Conservation (phyloP, 2,888 invertebrate genomes). For the Tubiluchus corallicola region DNA sequence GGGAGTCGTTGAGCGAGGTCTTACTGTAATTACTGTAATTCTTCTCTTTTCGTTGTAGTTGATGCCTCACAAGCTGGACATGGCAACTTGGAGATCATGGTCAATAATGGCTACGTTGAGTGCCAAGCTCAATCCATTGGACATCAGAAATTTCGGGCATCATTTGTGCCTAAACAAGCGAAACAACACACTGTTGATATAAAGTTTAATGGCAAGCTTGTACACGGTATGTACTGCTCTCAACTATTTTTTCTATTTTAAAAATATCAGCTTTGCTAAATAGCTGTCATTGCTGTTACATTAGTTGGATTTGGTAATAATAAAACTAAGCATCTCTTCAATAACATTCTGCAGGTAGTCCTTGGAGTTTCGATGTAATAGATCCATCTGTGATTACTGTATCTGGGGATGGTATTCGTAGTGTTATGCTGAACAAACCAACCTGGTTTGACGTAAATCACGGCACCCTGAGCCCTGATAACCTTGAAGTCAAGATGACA, state of each 20-base stretch:
- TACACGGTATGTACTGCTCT: slow-evolving; percentile 25
- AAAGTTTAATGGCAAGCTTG: slow-evolving; percentile 52
- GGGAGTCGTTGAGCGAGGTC: no score
- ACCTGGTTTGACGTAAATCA: neutral
- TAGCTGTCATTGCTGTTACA: no score
- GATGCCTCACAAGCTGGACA: slow-evolving; percentile 90
- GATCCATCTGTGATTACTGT: neutral
- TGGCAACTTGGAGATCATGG: slow-evolving; percentile 83
- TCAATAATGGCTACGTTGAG: slow-evolving; percentile 82
- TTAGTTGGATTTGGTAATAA: no score
- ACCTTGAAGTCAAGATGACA: neutral
- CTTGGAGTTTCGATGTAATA: neutral
- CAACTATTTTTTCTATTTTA: neutral
- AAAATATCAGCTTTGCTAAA: no score
- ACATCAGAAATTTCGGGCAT: slow-evolving; percentile 59
- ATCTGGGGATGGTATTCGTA: neutral
- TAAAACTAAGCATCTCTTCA: no score
- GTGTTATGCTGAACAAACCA: neutral
- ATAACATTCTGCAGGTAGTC: slow-evolving; percentile 1
- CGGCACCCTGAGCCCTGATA: neutral
- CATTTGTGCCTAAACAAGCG: slow-evolving; percentile 74
- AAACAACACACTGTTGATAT: slow-evolving; percentile 74
- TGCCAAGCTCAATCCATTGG: slow-evolving; percentile 80
- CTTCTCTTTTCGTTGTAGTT: slow-evolving; percentile 40
- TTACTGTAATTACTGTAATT: no score